Percentiles rank a stretch among this genome's conserved stretches.
phyloP scores from a whole-genome alignment of 2,113 vertebrate species.

The Anarhynchus alexandrinus region DNA sequence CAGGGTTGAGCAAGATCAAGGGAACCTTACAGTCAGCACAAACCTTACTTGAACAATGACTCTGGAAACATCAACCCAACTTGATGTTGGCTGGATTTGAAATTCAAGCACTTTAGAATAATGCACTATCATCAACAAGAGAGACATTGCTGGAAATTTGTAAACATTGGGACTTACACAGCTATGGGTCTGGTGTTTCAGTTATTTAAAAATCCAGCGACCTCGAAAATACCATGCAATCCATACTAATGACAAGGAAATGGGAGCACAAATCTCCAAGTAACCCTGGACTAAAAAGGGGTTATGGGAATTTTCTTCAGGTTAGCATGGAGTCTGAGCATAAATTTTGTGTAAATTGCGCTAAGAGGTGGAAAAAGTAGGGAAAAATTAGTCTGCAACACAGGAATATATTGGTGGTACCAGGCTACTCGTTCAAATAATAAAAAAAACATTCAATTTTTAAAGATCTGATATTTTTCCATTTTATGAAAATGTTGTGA shows the following conservation, averaged over 20 bases:
- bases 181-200: background rate
- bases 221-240: constrained; percentile 13
- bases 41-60: background rate
- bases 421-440: background rate
- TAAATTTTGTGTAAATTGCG: background rate
- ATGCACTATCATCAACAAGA: background rate
- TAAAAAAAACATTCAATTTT: background rate
- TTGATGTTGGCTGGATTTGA: background rate
- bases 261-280: background rate
- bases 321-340: background rate
- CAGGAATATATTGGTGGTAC: background rate
- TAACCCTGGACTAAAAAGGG: background rate
- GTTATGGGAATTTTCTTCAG: constrained; percentile 3
- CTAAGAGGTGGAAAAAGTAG: background rate
- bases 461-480: background rate
- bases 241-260: background rate
- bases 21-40: background rate
- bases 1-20: background rate
- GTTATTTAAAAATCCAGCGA: background rate
- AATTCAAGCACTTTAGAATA: background rate
- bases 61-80: background rate
- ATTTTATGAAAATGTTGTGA: background rate
- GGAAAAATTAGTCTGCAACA: background rate
- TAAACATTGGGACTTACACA: background rate
- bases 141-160: background rate